phyloP scores from a whole-genome alignment of 1,140 invertebrate species.

The Lepidostoma basale region DNA sequence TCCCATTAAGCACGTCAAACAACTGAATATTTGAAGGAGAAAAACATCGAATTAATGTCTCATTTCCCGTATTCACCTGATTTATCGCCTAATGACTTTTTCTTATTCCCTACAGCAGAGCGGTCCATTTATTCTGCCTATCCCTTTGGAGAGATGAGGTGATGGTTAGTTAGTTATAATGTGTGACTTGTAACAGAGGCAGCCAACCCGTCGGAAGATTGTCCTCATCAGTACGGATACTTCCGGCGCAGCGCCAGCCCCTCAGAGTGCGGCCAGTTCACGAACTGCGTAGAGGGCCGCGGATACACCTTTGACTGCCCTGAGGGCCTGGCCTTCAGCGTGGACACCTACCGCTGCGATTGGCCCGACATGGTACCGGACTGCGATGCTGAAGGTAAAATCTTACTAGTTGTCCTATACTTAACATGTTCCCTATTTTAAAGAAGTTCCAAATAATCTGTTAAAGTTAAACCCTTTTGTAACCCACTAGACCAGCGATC shows the following conservation, averaged over 20 bases:
- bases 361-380: conserved; percentile 83
- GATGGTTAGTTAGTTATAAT: no score
- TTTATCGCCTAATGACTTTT: not conserved
- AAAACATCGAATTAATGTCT: no score
- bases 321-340: conserved; percentile 84
- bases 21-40: no score
- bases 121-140: no score
- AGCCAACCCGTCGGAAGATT: conserved; percentile 72
- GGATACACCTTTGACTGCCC: conserved; percentile 72
- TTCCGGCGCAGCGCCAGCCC: conserved; percentile 72
- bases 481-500: no score
- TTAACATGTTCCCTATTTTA: not conserved
- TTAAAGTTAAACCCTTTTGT: no score
- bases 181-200: conserved; percentile 49
- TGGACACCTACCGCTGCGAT: conserved; percentile 78
- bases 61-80: no score
- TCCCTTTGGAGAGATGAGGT: no score
- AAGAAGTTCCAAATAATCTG: no score
- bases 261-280: conserved; percentile 80
- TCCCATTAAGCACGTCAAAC: no score
- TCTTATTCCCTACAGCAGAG: no score
- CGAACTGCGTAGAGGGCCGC: conserved; percentile 80
- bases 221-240: conserved; percentile 85
- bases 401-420: no score
- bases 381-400: conserved; percentile 77